Evolutionary conservation across 2,888 invertebrate genomes (phyloP).

Genomic region (Eupithecia insigniata): DNA sequence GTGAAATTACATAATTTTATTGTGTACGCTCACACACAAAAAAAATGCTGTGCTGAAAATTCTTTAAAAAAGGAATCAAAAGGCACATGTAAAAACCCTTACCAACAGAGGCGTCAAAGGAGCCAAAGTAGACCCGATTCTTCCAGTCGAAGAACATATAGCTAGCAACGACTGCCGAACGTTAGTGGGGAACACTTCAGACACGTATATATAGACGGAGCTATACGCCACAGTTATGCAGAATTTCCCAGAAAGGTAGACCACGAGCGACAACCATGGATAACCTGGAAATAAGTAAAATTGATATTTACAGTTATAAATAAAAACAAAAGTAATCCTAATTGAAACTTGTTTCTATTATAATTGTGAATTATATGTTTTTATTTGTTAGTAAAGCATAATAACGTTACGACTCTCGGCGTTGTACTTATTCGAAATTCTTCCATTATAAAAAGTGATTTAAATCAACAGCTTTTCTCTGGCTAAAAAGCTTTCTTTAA

Average conservation of each 20-base stretch:
- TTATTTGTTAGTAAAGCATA: background rate
- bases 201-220: constrained; percentile 86
- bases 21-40: background rate
- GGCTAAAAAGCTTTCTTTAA: background rate
- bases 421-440: background rate
- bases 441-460: background rate
- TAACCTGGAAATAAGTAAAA: constrained; percentile 54
- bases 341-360: background rate
- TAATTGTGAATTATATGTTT: background rate
- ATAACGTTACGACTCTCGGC: background rate
- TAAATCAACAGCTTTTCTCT: background rate
- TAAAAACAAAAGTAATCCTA: background rate
- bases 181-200: constrained; percentile 88
- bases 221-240: constrained; percentile 87
- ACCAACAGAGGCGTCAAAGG: constrained; percentile 87
- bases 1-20: too few relatives aligned
- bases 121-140: constrained; percentile 87
- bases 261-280: constrained; percentile 74
- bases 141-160: constrained; percentile 86
- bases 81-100: constrained; percentile 40
- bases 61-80: background rate
- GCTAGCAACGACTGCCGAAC: constrained; percentile 86
- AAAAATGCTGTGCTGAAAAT: too few relatives aligned
- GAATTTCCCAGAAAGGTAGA: constrained; percentile 87
- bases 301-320: background rate